Percentiles rank a stretch among this genome's conserved stretches.
Conservation (phyloP, 2,888 invertebrate species). For the Clistopyga incitator region DNA sequence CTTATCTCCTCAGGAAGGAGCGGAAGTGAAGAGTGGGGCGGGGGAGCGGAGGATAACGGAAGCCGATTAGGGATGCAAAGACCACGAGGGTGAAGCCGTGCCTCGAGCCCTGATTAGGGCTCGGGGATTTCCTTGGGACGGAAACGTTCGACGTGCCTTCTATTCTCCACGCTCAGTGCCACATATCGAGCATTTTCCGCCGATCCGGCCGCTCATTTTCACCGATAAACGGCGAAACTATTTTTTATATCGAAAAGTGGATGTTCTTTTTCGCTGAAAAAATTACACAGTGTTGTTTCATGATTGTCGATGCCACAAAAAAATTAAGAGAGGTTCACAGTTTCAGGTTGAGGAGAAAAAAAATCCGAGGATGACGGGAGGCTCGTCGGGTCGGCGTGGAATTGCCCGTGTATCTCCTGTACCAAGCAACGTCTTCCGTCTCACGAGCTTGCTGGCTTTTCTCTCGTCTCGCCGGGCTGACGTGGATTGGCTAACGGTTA, state of each 20-base stretch:
- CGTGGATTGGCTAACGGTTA: constrained; percentile 39
- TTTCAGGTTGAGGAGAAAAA: no score
- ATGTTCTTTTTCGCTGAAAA: no score
- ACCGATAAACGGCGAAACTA: no score
- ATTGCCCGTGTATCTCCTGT: neutral
- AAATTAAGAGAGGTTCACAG: no score
- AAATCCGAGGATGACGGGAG: no score
- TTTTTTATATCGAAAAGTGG: no score
- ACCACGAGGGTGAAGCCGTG: constrained; percentile 54
- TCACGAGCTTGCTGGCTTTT: constrained; percentile 1
- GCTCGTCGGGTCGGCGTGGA: no score
- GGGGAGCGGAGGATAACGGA: constrained; percentile 44
- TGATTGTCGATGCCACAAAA: no score
- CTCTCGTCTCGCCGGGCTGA: neutral
- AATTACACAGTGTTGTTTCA: no score
- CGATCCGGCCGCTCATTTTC: no score
- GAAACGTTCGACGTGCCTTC: constrained; percentile 50
- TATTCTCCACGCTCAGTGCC: neutral
- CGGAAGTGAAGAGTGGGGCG: constrained; percentile 4
- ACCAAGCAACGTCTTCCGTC: neutral
- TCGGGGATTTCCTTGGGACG: constrained; percentile 43
- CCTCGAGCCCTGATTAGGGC: constrained; percentile 52
- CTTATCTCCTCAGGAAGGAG: constrained; percentile 31
- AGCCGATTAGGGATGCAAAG: constrained; percentile 57
- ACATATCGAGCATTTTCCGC: no score